phyloP scores from a whole-genome alignment of 2,113 vertebrate species.

The Pachypanchax playfairii region DNA sequence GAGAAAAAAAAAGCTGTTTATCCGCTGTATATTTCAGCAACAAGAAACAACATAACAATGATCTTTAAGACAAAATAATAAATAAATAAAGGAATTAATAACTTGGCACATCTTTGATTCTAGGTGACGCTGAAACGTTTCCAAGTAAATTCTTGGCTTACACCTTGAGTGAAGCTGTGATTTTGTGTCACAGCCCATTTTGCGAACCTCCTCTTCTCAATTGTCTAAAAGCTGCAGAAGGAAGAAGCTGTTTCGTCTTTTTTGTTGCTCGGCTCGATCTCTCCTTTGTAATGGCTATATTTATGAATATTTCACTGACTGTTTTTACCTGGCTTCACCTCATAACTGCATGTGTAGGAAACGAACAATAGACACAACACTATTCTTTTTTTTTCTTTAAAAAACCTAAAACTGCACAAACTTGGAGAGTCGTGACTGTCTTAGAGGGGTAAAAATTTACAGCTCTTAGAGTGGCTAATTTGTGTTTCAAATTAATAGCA shows the following conservation, averaged over 20 bases:
- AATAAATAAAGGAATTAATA: neutral
- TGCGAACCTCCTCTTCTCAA: constrained; percentile 15
- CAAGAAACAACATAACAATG: constrained; percentile 2
- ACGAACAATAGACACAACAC: neutral
- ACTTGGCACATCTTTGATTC: too few species aligned
- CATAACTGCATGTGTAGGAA: constrained; percentile 2
- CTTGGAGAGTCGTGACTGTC: constrained; percentile 20
- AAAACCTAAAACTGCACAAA: neutral
- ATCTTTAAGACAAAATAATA: neutral
- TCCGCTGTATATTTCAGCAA: neutral
- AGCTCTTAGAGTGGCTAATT: constrained; percentile 48
- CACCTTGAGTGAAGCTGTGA: constrained; percentile 5
- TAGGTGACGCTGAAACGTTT: too few species aligned
- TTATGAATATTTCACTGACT: constrained; percentile 29
- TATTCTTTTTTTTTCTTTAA: too few species aligned
- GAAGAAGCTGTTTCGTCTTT: constrained; percentile 8
- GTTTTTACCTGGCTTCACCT: constrained; percentile 32
- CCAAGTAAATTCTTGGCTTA: constrained; percentile 19
- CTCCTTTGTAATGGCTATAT: constrained; percentile 20
- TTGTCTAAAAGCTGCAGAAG: constrained; percentile 18
- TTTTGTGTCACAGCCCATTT: constrained; percentile 4
- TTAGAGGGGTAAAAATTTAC: constrained; percentile 17
- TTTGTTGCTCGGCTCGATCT: constrained; percentile 18
- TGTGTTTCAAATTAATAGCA: constrained; percentile 34
- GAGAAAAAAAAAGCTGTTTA: constrained; percentile 53